Base-by-base conservation (phyloP, 2,113 vertebrate genomes). In the Callospermophilus lateralis region DNA sequence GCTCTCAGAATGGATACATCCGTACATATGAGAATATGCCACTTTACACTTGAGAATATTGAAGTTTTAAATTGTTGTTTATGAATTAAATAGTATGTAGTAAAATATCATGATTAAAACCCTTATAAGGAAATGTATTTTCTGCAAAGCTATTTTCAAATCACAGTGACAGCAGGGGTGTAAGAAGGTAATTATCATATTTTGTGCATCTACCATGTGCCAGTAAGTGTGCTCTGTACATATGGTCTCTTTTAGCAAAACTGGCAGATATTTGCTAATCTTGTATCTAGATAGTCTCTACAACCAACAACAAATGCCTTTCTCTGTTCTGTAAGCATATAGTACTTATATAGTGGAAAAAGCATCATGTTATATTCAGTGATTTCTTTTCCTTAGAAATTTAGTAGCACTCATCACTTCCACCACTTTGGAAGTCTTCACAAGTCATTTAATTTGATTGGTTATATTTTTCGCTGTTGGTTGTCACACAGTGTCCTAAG, bases 211-310 rank as follows among this genome's bases (percentile, higher is more conserved):
- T 90, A 79, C 76, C 67, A 45, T 88, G 87, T 90, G 94, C 93
- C 96, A 97, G 94, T 65, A 90, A 95, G 28, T 81, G 70, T 95
- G 95, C 87, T 91, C 55, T 68, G 42, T 87, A 37, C 96, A 97
- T 93, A 97, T 95, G 94, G 96, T 96, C 74, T 87, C 92, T 95
- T 96, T 92, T 84, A 97, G 89, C 76, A 94, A 92, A 96, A 92
- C 93, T 95, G 83, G 95, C 79, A 92, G 84, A 89, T 97, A 97
- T 94, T 97, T 97, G 83, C 81, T 96, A 94, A 97, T 94, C 89
- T 96, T 91, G 63, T 89, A 94, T 94, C 92, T 83, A 96, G 96
- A 97, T 85, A 87, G 96, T 89, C 76, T 97, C 89, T 88, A 94
- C 96, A 90, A 93, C 63, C 65, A 97, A 85, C 89, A 95, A 94